A percentile compares a stretch with the other conserved stretches of the same genome.
These are phyloP conservation scores for Chymomyza costata DNA, from an alignment of 1,140 invertebrate species.

Conservation along the genomic window DNA sequence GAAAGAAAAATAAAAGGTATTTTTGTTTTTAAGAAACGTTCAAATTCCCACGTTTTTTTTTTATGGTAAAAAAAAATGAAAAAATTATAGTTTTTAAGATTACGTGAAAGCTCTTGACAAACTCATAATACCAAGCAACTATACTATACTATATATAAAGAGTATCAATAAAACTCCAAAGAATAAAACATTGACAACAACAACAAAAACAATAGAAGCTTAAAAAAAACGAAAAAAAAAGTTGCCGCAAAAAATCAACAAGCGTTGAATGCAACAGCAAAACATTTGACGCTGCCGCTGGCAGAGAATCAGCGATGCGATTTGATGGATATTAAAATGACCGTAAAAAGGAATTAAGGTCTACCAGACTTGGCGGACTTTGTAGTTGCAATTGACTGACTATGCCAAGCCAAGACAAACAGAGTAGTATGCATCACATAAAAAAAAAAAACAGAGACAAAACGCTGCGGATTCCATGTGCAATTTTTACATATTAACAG, in stretches of 20 bases:
- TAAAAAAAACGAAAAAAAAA: conserved; percentile 13
- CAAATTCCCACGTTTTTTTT: no score
- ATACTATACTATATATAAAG: no score
- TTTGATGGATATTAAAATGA: conserved; percentile 75
- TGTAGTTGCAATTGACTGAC: conserved; percentile 63
- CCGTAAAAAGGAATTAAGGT: conserved; percentile 75
- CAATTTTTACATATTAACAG: conserved; percentile 64
- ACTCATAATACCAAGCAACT: no score
- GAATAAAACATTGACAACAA: conserved; percentile 67
- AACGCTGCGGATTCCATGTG: no score
- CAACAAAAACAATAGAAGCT: conserved; percentile 33
- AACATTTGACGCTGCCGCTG: no score
- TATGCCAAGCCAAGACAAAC: conserved; percentile 30
- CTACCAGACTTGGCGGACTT: conserved; percentile 64
- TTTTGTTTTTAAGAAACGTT: conserved; percentile 24
- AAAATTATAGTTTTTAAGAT: no score
- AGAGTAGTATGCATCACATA: not conserved
- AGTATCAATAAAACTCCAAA: conserved; percentile 2
- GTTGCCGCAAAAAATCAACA: conserved; percentile 33
- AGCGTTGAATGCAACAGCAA: conserved; percentile 39
- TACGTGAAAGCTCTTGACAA: no score
- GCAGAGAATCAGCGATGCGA: conserved; percentile 62
- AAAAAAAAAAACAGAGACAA: conserved; percentile 2
- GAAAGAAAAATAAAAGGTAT: conserved; percentile 16
- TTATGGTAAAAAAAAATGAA: no score